Base-by-base conservation (phyloP, 1,140 invertebrate genomes). In the Cotesia chilonis region DNA sequence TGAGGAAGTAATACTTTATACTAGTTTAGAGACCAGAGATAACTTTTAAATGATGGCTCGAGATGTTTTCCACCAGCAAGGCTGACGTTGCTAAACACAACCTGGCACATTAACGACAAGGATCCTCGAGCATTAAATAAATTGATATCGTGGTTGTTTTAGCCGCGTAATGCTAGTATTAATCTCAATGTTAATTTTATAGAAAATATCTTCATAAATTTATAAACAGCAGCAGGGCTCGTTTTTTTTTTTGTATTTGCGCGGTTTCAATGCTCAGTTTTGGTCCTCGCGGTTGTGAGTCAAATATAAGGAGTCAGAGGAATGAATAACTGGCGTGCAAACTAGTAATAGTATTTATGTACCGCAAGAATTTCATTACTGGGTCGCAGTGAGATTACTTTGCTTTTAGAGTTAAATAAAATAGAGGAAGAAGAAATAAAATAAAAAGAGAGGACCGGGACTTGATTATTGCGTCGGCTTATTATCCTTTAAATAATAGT, bases 401-500 rank as follows among this genome's bases (percentile, higher is more conserved):
- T 68, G 63, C 41, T 47, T 47, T 47, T 47, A 47, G 6, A 47
- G 10, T 47, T 9, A 47, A 47, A 47, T 47, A 65, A 65, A 65
- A 51, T n/a, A 38, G 36, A 65, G 41, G 12, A 65, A 14, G n/a
- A 36, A 47, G 47, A 20, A 65, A 20, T 9, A 3, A 65, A 51
- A 20, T 4, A 35, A n/a, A n/a, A 47, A 51, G 47, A 37, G 14
- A n/a, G 12, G 37, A 51, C 7, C 7, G 37, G 10, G 28, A 28
- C 4, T 9, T 20, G 52, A 47, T 47, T 47, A 47, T 47, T 47
- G 41, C 41, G 38, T 35, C 20, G 51, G 66, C 47, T 47, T 55
- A 54, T 68, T 54, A 54, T 68, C 47, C 54, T 55, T 68, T 20
- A 68, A 68, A 68, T 68, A 68, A 68, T 68, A 59, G 66, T 47